These are phyloP conservation scores for Cataglyphis cursor DNA, from an alignment of 2,888 invertebrate species.

Conservation along the genomic window DNA sequence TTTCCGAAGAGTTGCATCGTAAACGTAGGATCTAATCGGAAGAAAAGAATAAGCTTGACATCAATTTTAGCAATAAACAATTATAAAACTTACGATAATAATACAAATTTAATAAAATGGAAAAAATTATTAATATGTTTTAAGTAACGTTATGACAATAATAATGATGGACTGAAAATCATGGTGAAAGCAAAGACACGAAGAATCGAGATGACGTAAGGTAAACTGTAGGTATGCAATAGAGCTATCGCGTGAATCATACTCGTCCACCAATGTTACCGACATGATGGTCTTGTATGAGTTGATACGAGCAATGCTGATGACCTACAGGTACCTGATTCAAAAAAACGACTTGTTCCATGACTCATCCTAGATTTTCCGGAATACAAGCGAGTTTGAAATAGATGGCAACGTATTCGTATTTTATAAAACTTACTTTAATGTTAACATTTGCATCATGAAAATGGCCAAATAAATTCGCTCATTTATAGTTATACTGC, in stretches of 20 bases:
- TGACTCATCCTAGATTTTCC: conserved; percentile 42
- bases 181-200: conserved; percentile 76
- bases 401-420: background rate
- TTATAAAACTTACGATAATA: background rate
- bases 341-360: background rate
- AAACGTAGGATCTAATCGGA: background rate
- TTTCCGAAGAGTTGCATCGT: background rate
- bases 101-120: background rate
- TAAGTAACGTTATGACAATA: conserved; percentile 49
- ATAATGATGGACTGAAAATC: conserved; percentile 59
- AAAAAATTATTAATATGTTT: background rate
- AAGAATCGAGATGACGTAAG: conserved; percentile 59
- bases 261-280: conserved; percentile 50
- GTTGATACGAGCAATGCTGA: conserved; percentile 18
- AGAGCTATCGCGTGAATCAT: conserved; percentile 67
- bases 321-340: conserved; percentile 10
- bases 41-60: background rate
- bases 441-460: no score
- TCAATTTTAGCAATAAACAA: background rate
- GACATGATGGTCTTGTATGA: conserved; percentile 25
- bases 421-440: background rate
- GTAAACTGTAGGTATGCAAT: background rate
- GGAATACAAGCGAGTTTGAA: background rate
- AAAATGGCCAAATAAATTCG: background rate
- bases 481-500: background rate